Conservation (phyloP, 2,888 invertebrate species). For the Taphrorychus bicolor region DNA sequence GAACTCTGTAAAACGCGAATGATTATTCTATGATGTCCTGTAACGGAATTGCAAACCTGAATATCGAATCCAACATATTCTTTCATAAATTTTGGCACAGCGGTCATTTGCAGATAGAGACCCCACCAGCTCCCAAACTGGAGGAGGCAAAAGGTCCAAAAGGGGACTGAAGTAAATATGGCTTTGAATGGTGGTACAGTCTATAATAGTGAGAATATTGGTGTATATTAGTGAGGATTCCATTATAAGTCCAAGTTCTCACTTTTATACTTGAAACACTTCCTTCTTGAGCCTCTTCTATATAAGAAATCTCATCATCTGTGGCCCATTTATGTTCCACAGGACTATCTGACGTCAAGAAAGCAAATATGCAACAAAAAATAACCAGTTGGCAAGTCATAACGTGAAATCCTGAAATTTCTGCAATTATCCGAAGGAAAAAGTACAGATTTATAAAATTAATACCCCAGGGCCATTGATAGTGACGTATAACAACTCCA, state of each 20-base stretch:
- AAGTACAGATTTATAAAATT: not conserved
- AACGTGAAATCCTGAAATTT: slow-evolving; percentile 68
- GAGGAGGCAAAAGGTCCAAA: slow-evolving; percentile 69
- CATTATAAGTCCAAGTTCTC: not conserved
- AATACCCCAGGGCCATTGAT: slow-evolving; percentile 69
- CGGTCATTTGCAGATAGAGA: slow-evolving; percentile 76
- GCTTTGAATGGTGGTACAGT: slow-evolving; percentile 69
- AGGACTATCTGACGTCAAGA: slow-evolving; percentile 70
- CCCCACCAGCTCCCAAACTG: slow-evolving; percentile 82
- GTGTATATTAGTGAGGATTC: not conserved
- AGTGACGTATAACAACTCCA: slow-evolving; percentile 67
- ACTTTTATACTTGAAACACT: slow-evolving; percentile 48
- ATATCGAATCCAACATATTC: slow-evolving; percentile 70
- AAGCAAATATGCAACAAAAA: slow-evolving; percentile 68
- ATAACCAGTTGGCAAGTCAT: slow-evolving; percentile 65
- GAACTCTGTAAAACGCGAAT: slow-evolving; percentile 42
- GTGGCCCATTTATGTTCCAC: slow-evolving; percentile 68
- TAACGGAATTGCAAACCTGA: slow-evolving; percentile 22
- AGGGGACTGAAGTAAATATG: slow-evolving; percentile 72
- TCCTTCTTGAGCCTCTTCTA: slow-evolving; percentile 53
- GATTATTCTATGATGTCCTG: not conserved
- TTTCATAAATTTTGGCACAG: slow-evolving; percentile 77
- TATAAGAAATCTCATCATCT: slow-evolving; percentile 69
- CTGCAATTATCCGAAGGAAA: no score
- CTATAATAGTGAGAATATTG: slow-evolving; percentile 58